Evolutionary conservation across 1,140 invertebrate genomes (phyloP).

Genomic region (Choristoneura fumiferana): DNA sequence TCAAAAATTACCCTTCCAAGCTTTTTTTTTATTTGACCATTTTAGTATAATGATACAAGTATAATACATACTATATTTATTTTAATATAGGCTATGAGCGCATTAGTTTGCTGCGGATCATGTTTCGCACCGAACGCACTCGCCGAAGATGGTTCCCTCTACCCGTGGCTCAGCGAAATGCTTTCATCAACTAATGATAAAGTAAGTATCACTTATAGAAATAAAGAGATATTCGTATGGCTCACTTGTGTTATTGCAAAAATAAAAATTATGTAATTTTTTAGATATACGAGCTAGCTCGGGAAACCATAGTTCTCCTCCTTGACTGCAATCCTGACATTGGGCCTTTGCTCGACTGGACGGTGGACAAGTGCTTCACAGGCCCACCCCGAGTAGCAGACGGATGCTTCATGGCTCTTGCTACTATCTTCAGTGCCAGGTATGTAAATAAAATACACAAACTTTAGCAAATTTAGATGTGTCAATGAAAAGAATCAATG

Average conservation of each 20-base stretch:
- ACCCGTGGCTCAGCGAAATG: conserved; percentile 95
- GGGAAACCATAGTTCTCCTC: conserved; percentile 95
- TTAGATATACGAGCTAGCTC: conserved; percentile 92
- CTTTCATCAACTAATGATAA: conserved; percentile 93
- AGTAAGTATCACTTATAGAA: conserved; percentile 79
- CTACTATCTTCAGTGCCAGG: conserved; percentile 97
- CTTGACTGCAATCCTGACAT: conserved; percentile 98
- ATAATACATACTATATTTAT: too few species aligned
- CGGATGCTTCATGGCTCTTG: conserved; percentile 96
- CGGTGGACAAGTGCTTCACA: conserved; percentile 98
- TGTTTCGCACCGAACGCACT: conserved; percentile 92
- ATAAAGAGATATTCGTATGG: too few species aligned
- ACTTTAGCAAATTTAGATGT: too few species aligned
- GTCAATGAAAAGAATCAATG: too few species aligned
- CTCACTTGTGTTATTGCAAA: too few species aligned
- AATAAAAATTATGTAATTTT: too few species aligned
- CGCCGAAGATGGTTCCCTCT: conserved; percentile 94
- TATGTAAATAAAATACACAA: conserved; percentile 79
- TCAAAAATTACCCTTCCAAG: too few species aligned
- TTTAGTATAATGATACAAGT: too few species aligned
- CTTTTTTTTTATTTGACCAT: too few species aligned
- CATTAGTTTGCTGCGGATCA: conserved; percentile 95
- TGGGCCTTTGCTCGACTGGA: conserved; percentile 96
- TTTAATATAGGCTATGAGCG: conserved; percentile 91
- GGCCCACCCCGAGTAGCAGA: conserved; percentile 93